Evolutionary conservation across 2,888 invertebrate genomes (phyloP), one percentile per base, ranked within the genome.

Genomic region (Sesia apiformis): DNA sequence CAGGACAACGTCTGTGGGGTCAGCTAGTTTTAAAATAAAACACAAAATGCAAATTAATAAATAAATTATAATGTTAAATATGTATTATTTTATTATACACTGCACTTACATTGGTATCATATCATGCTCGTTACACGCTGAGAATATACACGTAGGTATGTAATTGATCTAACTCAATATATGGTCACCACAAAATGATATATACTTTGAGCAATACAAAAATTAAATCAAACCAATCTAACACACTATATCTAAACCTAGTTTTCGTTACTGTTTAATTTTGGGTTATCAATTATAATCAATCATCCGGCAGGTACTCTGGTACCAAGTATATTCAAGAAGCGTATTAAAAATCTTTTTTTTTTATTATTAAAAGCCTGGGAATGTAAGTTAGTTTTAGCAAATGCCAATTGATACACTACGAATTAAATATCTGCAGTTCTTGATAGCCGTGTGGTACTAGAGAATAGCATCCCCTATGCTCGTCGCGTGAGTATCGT

Each of bases 21-120:
- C 46, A 46, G 7, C n/a, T 46, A 6, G 46, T 4, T n/a, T 4
- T 46, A 8, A 46, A 46, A 53, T 55, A 39, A 57, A 56, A 56
- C 63, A 55, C 65, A 61, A 53, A 42, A 65, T 64, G 87, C 88
- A 89, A 89, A 89, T 88, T 81, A 89, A 89, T 89, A 89, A 89
- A 89, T 89, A 89, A 89, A 89, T 89, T 86, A 86, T 88, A 84
- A 73, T 84, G 84, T 86, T 87, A 81, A 84, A 87, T 87, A 46
- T 46, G 8, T n/a, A 46, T 23, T 23, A 23, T 23, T 46, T 8
- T 46, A 86, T 84, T 76, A 85, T 83, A 84, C 84, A 87, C 85
- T 84, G 84, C 86, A 81, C 84, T 82, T 85, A 86, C 78, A 84
- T 75, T 77, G 72, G 74, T 76, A 82, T 76, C 74, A 72, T 78